Percentiles rank a stretch among this genome's conserved stretches.
Evolutionary conservation across 2,888 invertebrate genomes (phyloP).

Genomic region (Cephus pygmeus): DNA sequence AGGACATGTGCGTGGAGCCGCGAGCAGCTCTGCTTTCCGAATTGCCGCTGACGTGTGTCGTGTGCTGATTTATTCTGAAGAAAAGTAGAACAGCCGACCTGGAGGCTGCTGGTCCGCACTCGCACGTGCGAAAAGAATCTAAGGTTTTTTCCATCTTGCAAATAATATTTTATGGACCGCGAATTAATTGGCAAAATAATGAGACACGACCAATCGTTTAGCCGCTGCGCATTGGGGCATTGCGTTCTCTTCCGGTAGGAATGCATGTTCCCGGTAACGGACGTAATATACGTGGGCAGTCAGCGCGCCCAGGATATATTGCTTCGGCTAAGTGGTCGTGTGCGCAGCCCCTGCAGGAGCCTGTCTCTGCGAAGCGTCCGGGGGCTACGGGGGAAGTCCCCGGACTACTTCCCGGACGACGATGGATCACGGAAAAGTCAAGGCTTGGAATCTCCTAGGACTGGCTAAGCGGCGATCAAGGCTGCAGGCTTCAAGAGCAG

Average conservation of each 20-base stretch:
- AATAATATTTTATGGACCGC: constrained; percentile 27
- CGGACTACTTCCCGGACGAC: not conserved
- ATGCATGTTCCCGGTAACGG: constrained; percentile 43
- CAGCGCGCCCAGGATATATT: constrained; percentile 59
- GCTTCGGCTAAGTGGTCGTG: constrained; percentile 51
- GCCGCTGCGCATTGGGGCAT: constrained; percentile 43
- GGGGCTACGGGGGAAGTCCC: too few species aligned
- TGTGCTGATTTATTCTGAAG: too few species aligned
- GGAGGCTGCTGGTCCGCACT: too few species aligned
- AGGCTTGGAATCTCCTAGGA: not conserved
- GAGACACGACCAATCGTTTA: constrained; percentile 62
- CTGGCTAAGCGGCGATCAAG: too few species aligned
- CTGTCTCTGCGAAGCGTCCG: too few species aligned
- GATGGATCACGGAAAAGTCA: not conserved
- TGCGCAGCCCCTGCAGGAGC: constrained; percentile 16
- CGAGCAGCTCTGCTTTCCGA: too few species aligned
- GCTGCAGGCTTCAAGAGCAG: too few species aligned
- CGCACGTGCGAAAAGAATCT: not conserved
- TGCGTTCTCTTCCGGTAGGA: constrained; percentile 40
- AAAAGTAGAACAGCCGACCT: too few species aligned
- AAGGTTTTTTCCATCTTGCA: not conserved
- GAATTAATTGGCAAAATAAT: constrained; percentile 61
- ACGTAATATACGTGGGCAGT: constrained; percentile 60
- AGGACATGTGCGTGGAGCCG: too few species aligned
- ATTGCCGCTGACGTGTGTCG: too few species aligned